Conservation (phyloP, 2,113 vertebrate genomes). For the Larimichthys crocea region DNA sequence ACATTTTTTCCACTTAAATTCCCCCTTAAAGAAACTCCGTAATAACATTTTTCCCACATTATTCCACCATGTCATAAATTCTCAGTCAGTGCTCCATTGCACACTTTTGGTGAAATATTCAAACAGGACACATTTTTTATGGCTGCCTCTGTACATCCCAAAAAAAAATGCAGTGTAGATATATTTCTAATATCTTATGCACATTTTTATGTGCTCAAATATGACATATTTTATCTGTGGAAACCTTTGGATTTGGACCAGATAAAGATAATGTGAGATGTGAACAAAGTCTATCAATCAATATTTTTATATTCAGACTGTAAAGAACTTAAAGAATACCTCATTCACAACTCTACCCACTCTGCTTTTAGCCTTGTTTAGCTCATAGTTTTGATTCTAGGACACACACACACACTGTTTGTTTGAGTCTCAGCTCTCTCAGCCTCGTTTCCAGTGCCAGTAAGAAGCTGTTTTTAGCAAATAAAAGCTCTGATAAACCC, state of each 20-base stretch:
- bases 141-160: neutral
- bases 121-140: neutral
- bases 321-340: neutral
- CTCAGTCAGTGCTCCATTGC: neutral
- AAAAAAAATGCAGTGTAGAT: neutral
- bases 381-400: neutral
- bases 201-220: neutral
- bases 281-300: neutral
- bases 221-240: neutral
- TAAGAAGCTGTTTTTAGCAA: neutral
- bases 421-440: neutral
- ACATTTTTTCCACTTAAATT: slow-evolving; percentile 11
- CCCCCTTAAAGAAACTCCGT: neutral
- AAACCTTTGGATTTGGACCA: neutral
- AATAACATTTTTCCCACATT: slow-evolving; percentile 8
- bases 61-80: slow-evolving; percentile 14
- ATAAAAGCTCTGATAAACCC: neutral
- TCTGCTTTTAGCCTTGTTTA: no score
- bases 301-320: neutral
- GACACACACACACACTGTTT: neutral
- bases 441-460: neutral
- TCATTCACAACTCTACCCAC: no score
- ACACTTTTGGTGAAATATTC: neutral
- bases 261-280: neutral
- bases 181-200: neutral